phyloP scores from a whole-genome alignment of 2,888 invertebrate species.

The Margaritifera margaritifera region DNA sequence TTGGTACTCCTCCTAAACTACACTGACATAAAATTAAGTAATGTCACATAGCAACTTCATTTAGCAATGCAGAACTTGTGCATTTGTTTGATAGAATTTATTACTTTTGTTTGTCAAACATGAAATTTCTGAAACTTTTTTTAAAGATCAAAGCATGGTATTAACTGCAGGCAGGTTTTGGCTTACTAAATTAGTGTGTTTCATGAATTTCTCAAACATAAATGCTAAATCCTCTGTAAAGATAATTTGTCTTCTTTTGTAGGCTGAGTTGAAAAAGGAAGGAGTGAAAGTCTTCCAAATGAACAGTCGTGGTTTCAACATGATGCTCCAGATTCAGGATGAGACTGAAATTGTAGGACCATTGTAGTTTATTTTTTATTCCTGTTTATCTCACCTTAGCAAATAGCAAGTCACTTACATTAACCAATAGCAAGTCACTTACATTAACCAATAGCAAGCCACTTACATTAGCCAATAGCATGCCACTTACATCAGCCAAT shows the following conservation, averaged over 20 bases:
- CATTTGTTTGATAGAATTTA: too few relatives aligned
- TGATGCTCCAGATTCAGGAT: conserved; percentile 82
- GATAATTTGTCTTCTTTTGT: conserved; percentile 31
- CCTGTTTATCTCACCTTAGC: too few relatives aligned
- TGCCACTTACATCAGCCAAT: neutral
- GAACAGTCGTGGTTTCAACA: conserved; percentile 85
- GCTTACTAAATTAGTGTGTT: neutral
- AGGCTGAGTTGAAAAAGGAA: conserved; percentile 80
- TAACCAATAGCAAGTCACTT: neutral
- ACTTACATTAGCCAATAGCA: too few relatives aligned
- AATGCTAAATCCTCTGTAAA: too few relatives aligned
- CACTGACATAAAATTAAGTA: too few relatives aligned
- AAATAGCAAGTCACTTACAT: neutral
- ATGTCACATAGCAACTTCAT: too few relatives aligned
- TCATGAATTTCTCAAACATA: too few relatives aligned
- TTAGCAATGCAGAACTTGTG: too few relatives aligned
- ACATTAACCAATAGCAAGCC: neutral
- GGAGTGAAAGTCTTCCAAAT: conserved; percentile 92
- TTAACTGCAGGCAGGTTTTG: neutral
- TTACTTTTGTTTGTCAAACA: too few relatives aligned
- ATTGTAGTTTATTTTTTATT: neutral
- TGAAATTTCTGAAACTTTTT: too few relatives aligned
- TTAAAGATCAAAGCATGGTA: neutral
- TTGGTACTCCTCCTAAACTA: too few relatives aligned
- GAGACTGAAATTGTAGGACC: conserved; percentile 40